Conservation (phyloP, 2,888 invertebrate species). For the Gastrophysa polygoni region DNA sequence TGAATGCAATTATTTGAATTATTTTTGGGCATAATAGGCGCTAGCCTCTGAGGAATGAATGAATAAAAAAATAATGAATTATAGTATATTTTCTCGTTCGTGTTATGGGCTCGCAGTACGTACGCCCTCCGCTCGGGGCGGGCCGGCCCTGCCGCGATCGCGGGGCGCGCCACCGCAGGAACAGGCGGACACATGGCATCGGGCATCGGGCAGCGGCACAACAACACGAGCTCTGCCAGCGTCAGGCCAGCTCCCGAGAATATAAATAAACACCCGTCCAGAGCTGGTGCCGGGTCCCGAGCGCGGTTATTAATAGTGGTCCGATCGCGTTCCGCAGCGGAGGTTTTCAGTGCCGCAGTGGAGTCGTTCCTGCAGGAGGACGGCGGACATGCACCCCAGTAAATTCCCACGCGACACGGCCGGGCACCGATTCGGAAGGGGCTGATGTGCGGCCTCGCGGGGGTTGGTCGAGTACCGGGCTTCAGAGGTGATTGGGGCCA, state of each 20-base stretch:
- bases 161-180: conserved; percentile 15
- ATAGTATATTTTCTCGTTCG: too few species aligned
- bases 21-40: too few species aligned
- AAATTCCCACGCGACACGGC: conserved; percentile 1
- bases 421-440: not conserved
- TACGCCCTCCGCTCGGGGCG: too few species aligned
- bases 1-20: too few species aligned
- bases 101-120: too few species aligned
- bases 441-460: not conserved
- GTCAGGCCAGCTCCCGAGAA: conserved; percentile 34
- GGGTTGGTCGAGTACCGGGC: not conserved
- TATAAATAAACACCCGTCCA: conserved; percentile 42
- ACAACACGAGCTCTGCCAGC: conserved; percentile 37
- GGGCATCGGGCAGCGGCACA: conserved; percentile 16
- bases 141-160: not conserved
- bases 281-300: conserved; percentile 36
- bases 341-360: conserved; percentile 37
- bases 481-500: not conserved
- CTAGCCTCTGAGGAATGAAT: too few species aligned
- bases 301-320: conserved; percentile 48
- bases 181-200: conserved; percentile 33
- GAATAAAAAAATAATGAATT: too few species aligned
- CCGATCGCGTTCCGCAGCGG: conserved; percentile 35
- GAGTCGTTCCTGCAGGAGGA: conserved; percentile 30
- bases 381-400: conserved; percentile 17